These are phyloP conservation scores for Cygnus olor DNA, from an alignment of 2,797 vertebrate genomes.

Conservation along the genomic window DNA sequence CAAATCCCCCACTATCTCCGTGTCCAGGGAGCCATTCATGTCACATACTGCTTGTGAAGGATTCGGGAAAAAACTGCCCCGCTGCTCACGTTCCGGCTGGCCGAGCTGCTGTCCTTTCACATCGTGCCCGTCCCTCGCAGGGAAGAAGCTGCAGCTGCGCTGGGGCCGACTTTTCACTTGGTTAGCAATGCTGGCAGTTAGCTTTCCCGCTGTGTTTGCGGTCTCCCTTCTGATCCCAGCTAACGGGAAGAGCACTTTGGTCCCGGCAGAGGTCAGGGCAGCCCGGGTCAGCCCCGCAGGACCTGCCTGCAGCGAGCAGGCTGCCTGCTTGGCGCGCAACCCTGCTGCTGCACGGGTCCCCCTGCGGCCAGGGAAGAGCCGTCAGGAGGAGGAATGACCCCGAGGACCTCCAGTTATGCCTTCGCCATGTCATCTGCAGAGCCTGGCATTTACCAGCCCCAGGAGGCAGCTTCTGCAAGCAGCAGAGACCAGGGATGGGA, in stretches of 20 bases:
- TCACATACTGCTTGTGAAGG: not conserved
- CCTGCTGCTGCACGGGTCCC: not conserved
- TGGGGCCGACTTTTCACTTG: not conserved
- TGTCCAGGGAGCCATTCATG: rapidly evolving
- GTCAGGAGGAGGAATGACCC: not conserved
- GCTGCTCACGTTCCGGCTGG: not conserved
- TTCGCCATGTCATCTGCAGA: not conserved
- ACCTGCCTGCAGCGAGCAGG: not conserved
- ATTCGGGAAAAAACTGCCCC: not conserved
- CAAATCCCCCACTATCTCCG: rapidly evolving
- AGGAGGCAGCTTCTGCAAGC: rapidly evolving
- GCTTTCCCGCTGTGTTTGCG: rapidly evolving
- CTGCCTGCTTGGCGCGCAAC: not conserved
- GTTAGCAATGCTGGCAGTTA: not conserved
- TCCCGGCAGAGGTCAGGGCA: not conserved
- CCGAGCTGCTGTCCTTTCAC: not conserved
- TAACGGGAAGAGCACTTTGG: rapidly evolving
- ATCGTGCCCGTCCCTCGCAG: rapidly evolving
- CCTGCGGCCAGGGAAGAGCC: not conserved
- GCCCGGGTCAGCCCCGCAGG: not conserved
- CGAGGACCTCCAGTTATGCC: not conserved
- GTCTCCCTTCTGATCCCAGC: not conserved
- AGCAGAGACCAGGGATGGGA: not conserved
- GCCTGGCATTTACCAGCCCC: not conserved
- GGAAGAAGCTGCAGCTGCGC: not conserved